Evolutionary conservation across 2,113 vertebrate genomes (phyloP).

Genomic region (Vulpes ferrilata): DNA sequence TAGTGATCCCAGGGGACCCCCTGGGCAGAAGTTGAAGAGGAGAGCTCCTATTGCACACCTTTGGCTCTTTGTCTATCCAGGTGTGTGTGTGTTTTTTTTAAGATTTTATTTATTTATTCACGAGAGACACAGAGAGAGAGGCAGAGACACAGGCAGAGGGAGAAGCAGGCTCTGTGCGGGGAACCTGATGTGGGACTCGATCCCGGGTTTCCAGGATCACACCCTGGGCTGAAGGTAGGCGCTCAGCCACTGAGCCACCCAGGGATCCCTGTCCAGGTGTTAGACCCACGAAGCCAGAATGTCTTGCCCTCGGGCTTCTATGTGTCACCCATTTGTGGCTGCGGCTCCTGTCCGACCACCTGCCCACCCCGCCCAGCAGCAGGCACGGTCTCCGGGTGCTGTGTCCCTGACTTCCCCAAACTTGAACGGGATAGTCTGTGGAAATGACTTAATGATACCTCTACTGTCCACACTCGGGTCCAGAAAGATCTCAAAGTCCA

Average conservation of each 20-base stretch:
- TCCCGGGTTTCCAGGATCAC: too few relatives aligned
- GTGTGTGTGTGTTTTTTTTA: too few relatives aligned
- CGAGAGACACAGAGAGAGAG: too few relatives aligned
- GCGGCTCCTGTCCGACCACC: not conserved
- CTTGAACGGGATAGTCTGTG: fast-evolving
- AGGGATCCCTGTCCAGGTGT: not conserved
- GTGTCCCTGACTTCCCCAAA: not conserved
- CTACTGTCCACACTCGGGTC: not conserved
- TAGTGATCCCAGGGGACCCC: not conserved
- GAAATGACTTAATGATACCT: too few relatives aligned
- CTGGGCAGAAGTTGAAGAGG: not conserved
- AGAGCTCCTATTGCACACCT: not conserved
- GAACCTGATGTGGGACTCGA: too few relatives aligned
- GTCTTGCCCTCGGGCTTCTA: not conserved
- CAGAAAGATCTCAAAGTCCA: not conserved
- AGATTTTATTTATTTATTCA: too few relatives aligned
- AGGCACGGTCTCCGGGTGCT: fast-evolving
- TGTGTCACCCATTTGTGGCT: not conserved
- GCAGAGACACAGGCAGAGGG: too few relatives aligned
- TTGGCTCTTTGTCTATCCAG: not conserved
- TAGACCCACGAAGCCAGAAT: not conserved
- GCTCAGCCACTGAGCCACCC: too few relatives aligned
- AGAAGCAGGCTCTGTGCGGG: fast-evolving
- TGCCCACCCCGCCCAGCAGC: not conserved
- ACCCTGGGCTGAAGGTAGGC: too few relatives aligned